Evolutionary conservation across 2,113 vertebrate genomes (phyloP).

Genomic region (Edolisoma coerulescens): DNA sequence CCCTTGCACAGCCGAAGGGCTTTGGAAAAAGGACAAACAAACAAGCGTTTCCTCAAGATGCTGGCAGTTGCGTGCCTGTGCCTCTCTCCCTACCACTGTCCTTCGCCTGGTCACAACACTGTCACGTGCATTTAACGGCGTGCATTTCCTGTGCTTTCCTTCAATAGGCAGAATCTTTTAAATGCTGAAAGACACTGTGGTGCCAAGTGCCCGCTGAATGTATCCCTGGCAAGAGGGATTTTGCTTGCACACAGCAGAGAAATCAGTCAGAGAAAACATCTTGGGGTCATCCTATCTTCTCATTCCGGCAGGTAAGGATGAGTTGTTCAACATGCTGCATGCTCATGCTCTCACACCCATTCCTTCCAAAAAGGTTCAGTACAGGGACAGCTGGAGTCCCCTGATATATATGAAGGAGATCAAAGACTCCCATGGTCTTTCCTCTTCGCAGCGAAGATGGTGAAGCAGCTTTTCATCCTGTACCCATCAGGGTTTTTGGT

Average conservation of each 20-base stretch:
- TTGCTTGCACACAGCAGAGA: not conserved
- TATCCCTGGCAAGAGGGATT: not conserved
- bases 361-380: not conserved
- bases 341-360: not conserved
- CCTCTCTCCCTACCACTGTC: not conserved
- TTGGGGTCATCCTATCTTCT: not conserved
- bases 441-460: not conserved
- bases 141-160: not conserved
- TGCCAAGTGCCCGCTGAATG: rapidly evolving
- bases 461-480: not conserved
- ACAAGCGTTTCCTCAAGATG: not conserved
- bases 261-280: not conserved
- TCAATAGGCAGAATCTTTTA: not conserved
- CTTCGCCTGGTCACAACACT: not conserved
- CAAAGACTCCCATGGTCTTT: not conserved
- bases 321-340: not conserved
- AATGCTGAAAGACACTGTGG: rapidly evolving
- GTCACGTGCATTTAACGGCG: not conserved
- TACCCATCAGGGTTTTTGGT: not conserved
- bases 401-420: not conserved
- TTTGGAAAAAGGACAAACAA: constrained; percentile 14
- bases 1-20: not conserved
- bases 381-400: not conserved
- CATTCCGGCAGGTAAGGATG: not conserved
- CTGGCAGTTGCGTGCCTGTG: not conserved